Evolutionary conservation across 2,888 invertebrate genomes (phyloP), one percentile per base, ranked within the genome.

Genomic region (Microplitis manilae): DNA sequence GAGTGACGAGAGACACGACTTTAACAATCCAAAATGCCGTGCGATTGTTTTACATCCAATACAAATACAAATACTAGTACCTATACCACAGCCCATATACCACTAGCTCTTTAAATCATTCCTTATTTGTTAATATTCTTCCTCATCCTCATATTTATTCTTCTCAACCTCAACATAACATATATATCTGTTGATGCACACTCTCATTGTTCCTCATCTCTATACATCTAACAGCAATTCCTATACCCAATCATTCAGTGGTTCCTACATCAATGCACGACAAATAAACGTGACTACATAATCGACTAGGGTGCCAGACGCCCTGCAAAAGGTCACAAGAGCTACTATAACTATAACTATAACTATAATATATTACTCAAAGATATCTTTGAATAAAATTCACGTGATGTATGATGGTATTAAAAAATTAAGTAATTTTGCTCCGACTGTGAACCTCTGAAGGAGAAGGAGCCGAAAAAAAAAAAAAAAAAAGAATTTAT

Each of bases 251-350:
- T 78, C 77, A 80, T 81, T 81, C 80, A 79, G 79, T 80, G 80
- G 81, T 73, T 74, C 77, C 68, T 73, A 74, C 74, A 81, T 80
- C 80, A 83, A 81, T 79, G 80, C 81, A 79, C 79, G 81, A 80
- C 79, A 79, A 80, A 82, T 81, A 82, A 81, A 80, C 82, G 82
- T 82, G 82, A 82, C 82, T 80, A 75, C 73, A 77, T 76, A 77
- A 79, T 79, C 73, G 76, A 13, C 50, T 8, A 78, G 77, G 74
- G 78, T 68, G 73, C 73, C 73, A 73, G 73, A 73, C 73, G 67
- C 73, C 67, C 73, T 73, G 73, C 9, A 50, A 72, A 76, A 76
- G 67, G 69, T 70, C 65, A 70, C 69, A 62, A 76, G 76, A 70
- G 70, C 59, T 62, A 68, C 68, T 68, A 41, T 30, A 30, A 30